These are phyloP conservation scores for Ornithorhynchus anatinus DNA, from an alignment of 2,113 vertebrate species.

Conservation along the genomic window DNA sequence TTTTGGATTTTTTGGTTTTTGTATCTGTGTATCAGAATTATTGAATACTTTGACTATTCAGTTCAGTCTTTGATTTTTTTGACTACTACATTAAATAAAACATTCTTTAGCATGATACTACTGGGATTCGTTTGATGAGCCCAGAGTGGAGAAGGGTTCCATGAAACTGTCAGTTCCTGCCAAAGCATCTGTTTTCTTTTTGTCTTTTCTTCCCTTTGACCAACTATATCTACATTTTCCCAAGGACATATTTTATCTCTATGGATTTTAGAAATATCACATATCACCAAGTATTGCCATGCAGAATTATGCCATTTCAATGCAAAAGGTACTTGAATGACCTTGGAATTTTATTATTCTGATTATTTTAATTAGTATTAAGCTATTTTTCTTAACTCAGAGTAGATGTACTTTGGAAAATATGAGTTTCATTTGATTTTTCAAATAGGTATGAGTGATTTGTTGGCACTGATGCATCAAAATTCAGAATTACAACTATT, in stretches of 20 bases:
- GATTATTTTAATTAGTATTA: not conserved
- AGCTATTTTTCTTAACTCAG: not conserved
- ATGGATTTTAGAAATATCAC: not conserved
- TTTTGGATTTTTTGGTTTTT: conserved; percentile 2
- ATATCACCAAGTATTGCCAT: not conserved
- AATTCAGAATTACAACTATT: not conserved
- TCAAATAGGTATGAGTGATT: not conserved
- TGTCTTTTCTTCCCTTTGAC: conserved; percentile 6
- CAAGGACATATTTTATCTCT: conserved; percentile 26
- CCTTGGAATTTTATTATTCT: not conserved
- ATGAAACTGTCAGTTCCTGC: conserved; percentile 17
- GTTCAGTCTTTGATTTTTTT: conserved; percentile 18
- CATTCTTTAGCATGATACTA: conserved; percentile 9
- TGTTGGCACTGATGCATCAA: not conserved
- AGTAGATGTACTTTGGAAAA: not conserved
- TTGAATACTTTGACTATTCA: conserved; percentile 20
- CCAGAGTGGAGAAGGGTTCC: conserved; percentile 8
- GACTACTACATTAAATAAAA: conserved; percentile 31
- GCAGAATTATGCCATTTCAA: not conserved
- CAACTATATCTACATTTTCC: conserved; percentile 1
- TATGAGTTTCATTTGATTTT: not conserved
- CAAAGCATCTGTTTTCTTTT: conserved; percentile 26
- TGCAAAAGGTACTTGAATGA: not conserved
- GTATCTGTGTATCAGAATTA: not conserved
- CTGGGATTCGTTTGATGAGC: conserved; percentile 5